A percentile compares a stretch with the other conserved stretches of the same genome.
phyloP scores from a whole-genome alignment of 1,140 invertebrate genomes.

The Drosophila gunungcola region DNA sequence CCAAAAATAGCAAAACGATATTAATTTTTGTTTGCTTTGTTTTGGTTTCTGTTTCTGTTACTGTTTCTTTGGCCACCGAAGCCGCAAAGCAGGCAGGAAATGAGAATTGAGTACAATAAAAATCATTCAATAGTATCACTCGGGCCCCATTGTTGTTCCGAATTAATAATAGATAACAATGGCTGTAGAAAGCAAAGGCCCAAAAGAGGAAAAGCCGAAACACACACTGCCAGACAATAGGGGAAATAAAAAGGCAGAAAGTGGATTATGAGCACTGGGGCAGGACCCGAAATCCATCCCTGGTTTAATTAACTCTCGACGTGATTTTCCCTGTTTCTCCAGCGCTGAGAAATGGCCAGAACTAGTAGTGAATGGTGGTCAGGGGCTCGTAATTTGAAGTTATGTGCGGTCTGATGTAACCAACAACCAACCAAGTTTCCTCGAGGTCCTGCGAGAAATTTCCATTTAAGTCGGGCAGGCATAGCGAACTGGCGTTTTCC shows the following conservation, averaged over 20 bases:
- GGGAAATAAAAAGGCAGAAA: conserved; percentile 35
- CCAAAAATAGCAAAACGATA: conserved; percentile 72
- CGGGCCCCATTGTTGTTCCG: conserved; percentile 30
- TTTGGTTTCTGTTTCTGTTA: conserved; percentile 27
- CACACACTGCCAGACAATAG: conserved; percentile 27
- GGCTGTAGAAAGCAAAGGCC: conserved; percentile 20
- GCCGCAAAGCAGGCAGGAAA: conserved; percentile 49
- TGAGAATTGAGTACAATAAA: conserved; percentile 78
- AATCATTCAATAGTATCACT: conserved; percentile 59
- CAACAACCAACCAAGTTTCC: conserved; percentile 36
- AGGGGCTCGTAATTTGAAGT: conserved; percentile 67
- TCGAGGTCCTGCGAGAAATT: conserved; percentile 34
- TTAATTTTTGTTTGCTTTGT: conserved; percentile 56
- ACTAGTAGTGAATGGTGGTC: conserved; percentile 14
- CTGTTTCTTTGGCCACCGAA: conserved; percentile 15
- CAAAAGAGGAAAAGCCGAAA: conserved; percentile 33
- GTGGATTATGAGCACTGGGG: conserved; percentile 31
- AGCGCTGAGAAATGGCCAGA: conserved; percentile 2
- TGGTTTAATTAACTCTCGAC: conserved; percentile 45
- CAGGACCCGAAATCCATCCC: conserved; percentile 34
- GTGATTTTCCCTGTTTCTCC: conserved; percentile 38
- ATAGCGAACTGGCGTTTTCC: conserved; percentile 25
- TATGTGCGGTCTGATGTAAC: conserved; percentile 74
- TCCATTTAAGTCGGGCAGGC: conserved; percentile 41
- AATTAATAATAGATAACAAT: conserved; percentile 79